These are phyloP conservation scores for Vulpes vulpes DNA, from an alignment of 2,113 vertebrate species.

Conservation along the genomic window DNA sequence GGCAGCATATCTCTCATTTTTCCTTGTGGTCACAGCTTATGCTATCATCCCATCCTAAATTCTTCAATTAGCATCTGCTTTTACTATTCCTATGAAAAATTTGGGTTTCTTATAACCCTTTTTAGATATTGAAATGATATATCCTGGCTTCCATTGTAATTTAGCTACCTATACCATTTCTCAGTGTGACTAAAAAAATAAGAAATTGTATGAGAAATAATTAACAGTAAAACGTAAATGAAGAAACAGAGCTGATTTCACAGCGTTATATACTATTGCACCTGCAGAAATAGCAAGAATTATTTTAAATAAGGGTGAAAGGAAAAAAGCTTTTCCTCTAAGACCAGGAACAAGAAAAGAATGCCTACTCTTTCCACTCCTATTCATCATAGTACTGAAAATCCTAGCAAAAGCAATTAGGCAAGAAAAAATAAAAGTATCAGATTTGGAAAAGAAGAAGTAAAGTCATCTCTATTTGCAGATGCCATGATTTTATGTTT, in stretches of 20 bases:
- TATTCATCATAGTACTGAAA: neutral
- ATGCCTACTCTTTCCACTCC: neutral
- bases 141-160: neutral
- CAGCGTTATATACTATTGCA: neutral
- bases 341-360: neutral
- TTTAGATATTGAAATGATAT: neutral
- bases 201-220: neutral
- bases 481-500: neutral
- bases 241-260: neutral
- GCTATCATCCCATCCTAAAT: neutral
- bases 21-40: neutral
- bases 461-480: neutral
- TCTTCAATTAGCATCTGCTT: neutral
- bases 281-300: neutral
- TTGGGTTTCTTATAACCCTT: neutral
- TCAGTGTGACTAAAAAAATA: neutral
- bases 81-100: neutral
- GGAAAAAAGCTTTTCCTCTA: neutral
- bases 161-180: neutral
- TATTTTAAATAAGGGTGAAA: neutral
- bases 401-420: neutral
- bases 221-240: neutral
- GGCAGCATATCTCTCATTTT: fast-evolving
- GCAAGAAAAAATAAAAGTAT: neutral
- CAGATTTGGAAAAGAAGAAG: neutral